Percentiles rank a stretch among this genome's conserved stretches.
phyloP scores from a whole-genome alignment of 2,888 invertebrate genomes.

The Melikaiella ostensackeni region DNA sequence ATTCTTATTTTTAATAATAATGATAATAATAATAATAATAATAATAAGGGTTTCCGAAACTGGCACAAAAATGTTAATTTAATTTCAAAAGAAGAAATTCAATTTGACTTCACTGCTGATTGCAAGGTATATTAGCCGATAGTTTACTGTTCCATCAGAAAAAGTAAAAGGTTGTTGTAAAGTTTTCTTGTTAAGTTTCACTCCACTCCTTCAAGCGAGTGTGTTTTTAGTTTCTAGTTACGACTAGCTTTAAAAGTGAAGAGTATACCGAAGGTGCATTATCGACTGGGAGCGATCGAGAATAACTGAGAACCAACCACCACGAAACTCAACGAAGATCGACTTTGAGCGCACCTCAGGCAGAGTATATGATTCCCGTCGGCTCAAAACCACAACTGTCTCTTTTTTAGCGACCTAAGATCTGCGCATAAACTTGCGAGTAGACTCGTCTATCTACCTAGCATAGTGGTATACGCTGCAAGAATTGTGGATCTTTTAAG shows the following conservation, averaged over 20 bases:
- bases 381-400: slow-evolving; percentile 18
- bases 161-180: slow-evolving; percentile 6
- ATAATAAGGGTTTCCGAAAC: neutral
- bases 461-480: slow-evolving; percentile 19
- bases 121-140: slow-evolving; percentile 16
- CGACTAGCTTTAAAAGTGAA: slow-evolving; percentile 27
- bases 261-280: slow-evolving; percentile 1
- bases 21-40: too few species aligned
- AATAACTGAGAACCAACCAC: slow-evolving; percentile 8
- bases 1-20: too few species aligned
- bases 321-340: slow-evolving; percentile 27
- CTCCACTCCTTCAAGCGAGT: neutral
- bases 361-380: neutral
- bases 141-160: slow-evolving; percentile 6
- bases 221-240: slow-evolving; percentile 24
- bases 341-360: neutral
- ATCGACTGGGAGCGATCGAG: slow-evolving; percentile 8
- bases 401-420: slow-evolving; percentile 13
- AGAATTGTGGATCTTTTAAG: neutral
- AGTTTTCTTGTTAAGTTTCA: slow-evolving; percentile 27
- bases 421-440: slow-evolving; percentile 42
- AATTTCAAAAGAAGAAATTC: slow-evolving; percentile 27
- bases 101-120: slow-evolving; percentile 27
- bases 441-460: slow-evolving; percentile 38
- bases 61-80: neutral